Evolutionary conservation across 2,113 vertebrate genomes (phyloP).

Genomic region (Castor canadensis): DNA sequence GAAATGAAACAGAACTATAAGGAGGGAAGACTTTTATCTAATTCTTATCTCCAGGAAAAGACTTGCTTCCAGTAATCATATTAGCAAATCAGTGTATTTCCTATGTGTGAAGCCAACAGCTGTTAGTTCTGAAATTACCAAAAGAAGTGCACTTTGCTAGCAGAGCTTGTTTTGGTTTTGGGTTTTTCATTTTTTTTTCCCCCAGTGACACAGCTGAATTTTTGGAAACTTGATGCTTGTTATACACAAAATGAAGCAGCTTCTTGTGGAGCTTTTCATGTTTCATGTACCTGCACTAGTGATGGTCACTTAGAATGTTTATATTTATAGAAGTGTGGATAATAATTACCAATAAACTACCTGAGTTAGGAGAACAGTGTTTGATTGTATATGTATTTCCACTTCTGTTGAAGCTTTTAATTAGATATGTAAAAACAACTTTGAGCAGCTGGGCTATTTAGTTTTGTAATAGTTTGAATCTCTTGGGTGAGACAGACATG

Average conservation of each 20-base stretch:
- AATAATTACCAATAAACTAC: slow-evolving; percentile 86
- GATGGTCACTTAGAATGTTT: slow-evolving; percentile 87
- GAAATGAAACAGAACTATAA: slow-evolving; percentile 55
- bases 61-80: slow-evolving; percentile 68
- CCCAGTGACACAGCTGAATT: slow-evolving; percentile 61
- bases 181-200: not conserved
- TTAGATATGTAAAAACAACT: not conserved
- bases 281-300: slow-evolving; percentile 86
- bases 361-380: slow-evolving; percentile 79
- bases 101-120: slow-evolving; percentile 73
- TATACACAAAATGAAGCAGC: slow-evolving; percentile 77
- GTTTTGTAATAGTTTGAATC: not conserved
- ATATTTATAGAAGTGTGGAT: slow-evolving; percentile 88
- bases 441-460: not conserved
- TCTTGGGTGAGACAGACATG: not conserved
- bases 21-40: slow-evolving; percentile 47
- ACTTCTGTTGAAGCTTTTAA: slow-evolving; percentile 31
- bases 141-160: slow-evolving; percentile 84
- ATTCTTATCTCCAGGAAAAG: slow-evolving; percentile 71
- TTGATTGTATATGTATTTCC: slow-evolving; percentile 63
- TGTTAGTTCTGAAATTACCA: slow-evolving; percentile 80
- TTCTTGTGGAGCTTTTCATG: slow-evolving; percentile 84
- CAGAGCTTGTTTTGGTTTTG: slow-evolving; percentile 58
- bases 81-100: slow-evolving; percentile 70
- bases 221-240: slow-evolving; percentile 77